Evolutionary conservation across 2,113 vertebrate genomes (phyloP).

Genomic region (Pseudolaguvia tuberculata): DNA sequence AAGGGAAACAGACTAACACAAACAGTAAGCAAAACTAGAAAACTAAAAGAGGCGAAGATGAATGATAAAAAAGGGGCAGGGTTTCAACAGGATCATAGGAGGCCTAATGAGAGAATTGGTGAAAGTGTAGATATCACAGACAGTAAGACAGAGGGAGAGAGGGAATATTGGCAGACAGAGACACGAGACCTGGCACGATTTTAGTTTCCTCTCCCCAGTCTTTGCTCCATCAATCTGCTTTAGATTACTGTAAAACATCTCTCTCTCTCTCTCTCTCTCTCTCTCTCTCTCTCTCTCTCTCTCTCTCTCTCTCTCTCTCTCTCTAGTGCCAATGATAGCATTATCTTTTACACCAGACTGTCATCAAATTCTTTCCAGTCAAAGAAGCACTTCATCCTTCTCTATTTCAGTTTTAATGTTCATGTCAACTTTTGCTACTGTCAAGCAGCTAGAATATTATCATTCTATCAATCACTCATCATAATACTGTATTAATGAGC

Average conservation of each 20-base stretch:
- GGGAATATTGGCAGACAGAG: slow-evolving; percentile 19
- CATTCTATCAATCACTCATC: background rate
- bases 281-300: slow-evolving; percentile 17
- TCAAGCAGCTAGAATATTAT: slow-evolving; percentile 2
- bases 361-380: slow-evolving; percentile 38
- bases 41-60: slow-evolving; percentile 16
- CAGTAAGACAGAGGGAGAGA: background rate
- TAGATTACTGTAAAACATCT: slow-evolving; percentile 56
- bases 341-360: slow-evolving; percentile 42
- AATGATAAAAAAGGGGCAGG: slow-evolving; percentile 11
- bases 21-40: slow-evolving; percentile 22
- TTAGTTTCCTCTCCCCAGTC: slow-evolving; percentile 51
- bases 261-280: slow-evolving; percentile 29
- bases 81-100: background rate
- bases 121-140: background rate
- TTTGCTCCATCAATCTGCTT: slow-evolving; percentile 55
- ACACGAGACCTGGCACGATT: slow-evolving; percentile 44
- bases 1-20: slow-evolving; percentile 10
- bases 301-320: background rate
- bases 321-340: slow-evolving; percentile 15
- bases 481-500: background rate
- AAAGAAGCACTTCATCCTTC: slow-evolving; percentile 34
- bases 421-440: slow-evolving; percentile 18
- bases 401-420: slow-evolving; percentile 33
- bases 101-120: background rate